Percentiles rank a stretch among this genome's conserved stretches.
Evolutionary conservation across 2,888 invertebrate species (phyloP).

Genomic region (Rotaria socialis): DNA sequence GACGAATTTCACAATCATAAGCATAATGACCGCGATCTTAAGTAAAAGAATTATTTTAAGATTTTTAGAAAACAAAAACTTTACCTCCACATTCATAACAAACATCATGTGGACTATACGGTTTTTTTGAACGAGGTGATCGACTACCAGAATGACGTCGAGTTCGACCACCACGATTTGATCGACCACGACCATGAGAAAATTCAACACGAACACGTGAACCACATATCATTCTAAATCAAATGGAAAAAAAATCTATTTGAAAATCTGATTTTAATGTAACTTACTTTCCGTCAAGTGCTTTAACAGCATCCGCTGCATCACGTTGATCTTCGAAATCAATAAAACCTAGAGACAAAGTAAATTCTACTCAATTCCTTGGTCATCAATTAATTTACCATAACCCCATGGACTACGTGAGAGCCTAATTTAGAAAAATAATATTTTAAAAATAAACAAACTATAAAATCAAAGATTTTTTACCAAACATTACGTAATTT

Average conservation of each 20-base stretch:
- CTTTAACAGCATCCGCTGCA: slow-evolving; percentile 78
- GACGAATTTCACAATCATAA: slow-evolving; percentile 34
- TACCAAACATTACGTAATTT: slow-evolving; percentile 56
- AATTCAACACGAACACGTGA: slow-evolving; percentile 43
- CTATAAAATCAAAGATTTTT: slow-evolving; percentile 47
- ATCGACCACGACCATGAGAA: slow-evolving; percentile 43
- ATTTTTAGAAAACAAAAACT: background rate
- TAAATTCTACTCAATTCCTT: background rate
- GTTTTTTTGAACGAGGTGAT: slow-evolving; percentile 15
- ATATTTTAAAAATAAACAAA: slow-evolving; percentile 48
- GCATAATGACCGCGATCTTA: slow-evolving; percentile 29
- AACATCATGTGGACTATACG: slow-evolving; percentile 27
- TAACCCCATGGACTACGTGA: slow-evolving; percentile 33
- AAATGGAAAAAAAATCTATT: background rate
- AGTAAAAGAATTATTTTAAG: background rate
- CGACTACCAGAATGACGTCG: slow-evolving; percentile 37
- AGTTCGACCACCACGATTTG: slow-evolving; percentile 30
- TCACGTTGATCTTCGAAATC: slow-evolving; percentile 82
- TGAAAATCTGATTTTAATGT: too few relatives aligned
- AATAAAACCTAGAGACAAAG: slow-evolving; percentile 73
- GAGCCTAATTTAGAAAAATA: background rate
- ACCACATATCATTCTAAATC: slow-evolving; percentile 42
- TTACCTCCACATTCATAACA: slow-evolving; percentile 32
- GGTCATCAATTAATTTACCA: background rate
- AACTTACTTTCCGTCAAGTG: slow-evolving; percentile 67